Evolutionary conservation across 2,888 invertebrate genomes (phyloP).

Genomic region (Protonemura montana): DNA sequence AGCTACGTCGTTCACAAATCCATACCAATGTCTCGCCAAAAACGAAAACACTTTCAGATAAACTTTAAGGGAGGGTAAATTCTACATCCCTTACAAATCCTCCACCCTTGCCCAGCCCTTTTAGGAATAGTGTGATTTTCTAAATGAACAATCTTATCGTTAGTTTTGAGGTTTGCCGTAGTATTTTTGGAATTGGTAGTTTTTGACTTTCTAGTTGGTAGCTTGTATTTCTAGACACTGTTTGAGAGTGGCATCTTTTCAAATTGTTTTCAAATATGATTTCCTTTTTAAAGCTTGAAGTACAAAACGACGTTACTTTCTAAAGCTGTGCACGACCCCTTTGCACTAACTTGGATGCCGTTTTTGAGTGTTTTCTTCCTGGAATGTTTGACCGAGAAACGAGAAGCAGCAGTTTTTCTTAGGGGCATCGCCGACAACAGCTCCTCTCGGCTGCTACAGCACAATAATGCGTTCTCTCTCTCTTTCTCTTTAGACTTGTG

Average conservation of each 20-base stretch:
- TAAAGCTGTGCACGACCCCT: slow-evolving; percentile 47
- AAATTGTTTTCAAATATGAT: slow-evolving; percentile 12
- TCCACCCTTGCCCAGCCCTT: neutral
- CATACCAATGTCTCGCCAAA: neutral
- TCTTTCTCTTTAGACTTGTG: slow-evolving; percentile 38
- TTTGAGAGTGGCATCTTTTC: slow-evolving; percentile 25
- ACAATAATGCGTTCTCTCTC: slow-evolving; percentile 32
- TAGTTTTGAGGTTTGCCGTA: slow-evolving; percentile 4
- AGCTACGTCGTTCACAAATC: neutral
- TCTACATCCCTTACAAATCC: neutral
- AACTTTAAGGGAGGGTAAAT: slow-evolving; percentile 2
- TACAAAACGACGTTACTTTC: slow-evolving; percentile 9
- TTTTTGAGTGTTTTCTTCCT: slow-evolving; percentile 22
- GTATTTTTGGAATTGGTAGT: slow-evolving; percentile 7
- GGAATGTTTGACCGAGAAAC: slow-evolving; percentile 7
- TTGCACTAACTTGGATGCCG: slow-evolving; percentile 34
- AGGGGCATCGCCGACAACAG: neutral
- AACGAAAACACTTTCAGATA: neutral
- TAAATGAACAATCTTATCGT: slow-evolving; percentile 23
- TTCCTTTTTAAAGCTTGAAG: neutral
- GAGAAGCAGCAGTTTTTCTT: neutral
- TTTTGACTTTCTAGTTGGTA: slow-evolving; percentile 12
- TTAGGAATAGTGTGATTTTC: slow-evolving; percentile 1
- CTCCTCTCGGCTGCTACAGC: neutral
- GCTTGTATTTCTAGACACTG: slow-evolving; percentile 12